Conservation (phyloP, 2,797 vertebrate genomes). For the Steatocranus sp. region DNA sequence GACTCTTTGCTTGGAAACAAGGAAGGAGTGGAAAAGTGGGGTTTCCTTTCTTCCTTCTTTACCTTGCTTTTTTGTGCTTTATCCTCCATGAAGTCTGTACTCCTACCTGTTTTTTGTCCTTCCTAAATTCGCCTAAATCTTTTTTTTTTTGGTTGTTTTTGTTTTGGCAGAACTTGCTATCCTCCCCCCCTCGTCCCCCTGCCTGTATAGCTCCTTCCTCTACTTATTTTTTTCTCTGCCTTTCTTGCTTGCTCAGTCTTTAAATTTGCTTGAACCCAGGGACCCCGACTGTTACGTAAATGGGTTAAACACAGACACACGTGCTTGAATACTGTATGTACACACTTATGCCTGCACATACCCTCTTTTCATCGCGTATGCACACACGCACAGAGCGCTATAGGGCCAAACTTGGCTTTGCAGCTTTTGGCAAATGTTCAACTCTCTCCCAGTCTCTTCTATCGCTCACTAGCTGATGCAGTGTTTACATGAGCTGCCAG, state of each 20-base stretch:
- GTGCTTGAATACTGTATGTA: slow-evolving; percentile 54
- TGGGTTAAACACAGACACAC: slow-evolving; percentile 68
- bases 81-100: slow-evolving; percentile 1
- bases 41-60: neutral
- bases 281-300: slow-evolving; percentile 67
- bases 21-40: neutral
- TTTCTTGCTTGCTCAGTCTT: slow-evolving; percentile 51
- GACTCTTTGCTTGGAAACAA: neutral
- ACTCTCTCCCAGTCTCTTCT: slow-evolving; percentile 62
- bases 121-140: slow-evolving; percentile 5
- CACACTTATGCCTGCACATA: slow-evolving; percentile 55
- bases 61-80: neutral
- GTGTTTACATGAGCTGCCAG: slow-evolving; percentile 75
- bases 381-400: slow-evolving; percentile 40
- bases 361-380: slow-evolving; percentile 39
- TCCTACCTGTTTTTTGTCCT: slow-evolving; percentile 19
- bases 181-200: slow-evolving; percentile 19
- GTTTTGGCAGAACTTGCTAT: slow-evolving; percentile 33
- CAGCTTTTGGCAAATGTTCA: slow-evolving; percentile 68
- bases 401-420: slow-evolving; percentile 69
- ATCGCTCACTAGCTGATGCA: slow-evolving; percentile 65
- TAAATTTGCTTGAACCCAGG: slow-evolving; percentile 67
- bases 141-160: slow-evolving; percentile 1
- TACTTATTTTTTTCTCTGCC: slow-evolving; percentile 29
- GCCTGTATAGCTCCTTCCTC: slow-evolving; percentile 48